A percentile compares a stretch with the other conserved stretches of the same genome.
phyloP scores from a whole-genome alignment of 2,797 vertebrate species.

The Macroramphosus scolopax region DNA sequence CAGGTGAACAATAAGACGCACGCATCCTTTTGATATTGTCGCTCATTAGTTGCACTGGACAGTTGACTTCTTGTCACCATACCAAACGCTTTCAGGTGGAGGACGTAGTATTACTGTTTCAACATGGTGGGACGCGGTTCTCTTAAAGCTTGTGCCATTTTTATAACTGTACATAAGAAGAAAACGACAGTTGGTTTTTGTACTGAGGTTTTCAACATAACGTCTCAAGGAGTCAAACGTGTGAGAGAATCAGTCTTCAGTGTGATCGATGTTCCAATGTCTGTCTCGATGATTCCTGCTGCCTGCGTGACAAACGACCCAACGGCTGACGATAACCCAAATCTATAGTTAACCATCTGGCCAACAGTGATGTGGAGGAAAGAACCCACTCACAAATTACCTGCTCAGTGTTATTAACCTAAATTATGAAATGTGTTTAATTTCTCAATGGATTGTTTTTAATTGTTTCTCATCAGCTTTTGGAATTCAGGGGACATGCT shows the following conservation, averaged over 20 bases:
- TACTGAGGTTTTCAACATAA: neutral
- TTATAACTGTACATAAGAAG: neutral
- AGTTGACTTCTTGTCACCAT: neutral
- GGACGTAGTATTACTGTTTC: conserved; percentile 11
- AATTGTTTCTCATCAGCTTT: conserved; percentile 60
- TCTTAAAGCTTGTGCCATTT: conserved; percentile 2
- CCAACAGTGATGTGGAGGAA: conserved; percentile 12
- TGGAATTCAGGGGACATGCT: conserved; percentile 65
- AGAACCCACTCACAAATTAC: conserved; percentile 33
- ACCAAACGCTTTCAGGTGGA: conserved; percentile 12
- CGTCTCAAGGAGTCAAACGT: conserved; percentile 4
- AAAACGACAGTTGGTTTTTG: conserved; percentile 9
- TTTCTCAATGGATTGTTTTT: conserved; percentile 46
- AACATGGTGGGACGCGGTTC: conserved; percentile 3
- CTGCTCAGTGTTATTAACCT: too few species aligned
- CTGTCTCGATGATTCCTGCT: conserved; percentile 27
- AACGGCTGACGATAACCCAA: conserved; percentile 22
- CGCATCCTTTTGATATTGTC: conserved; percentile 19
- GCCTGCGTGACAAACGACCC: too few species aligned
- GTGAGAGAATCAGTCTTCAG: conserved; percentile 13
- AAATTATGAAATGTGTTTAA: too few species aligned
- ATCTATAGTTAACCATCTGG: conserved; percentile 33
- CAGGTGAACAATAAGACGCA: conserved; percentile 37
- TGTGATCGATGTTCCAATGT: conserved; percentile 32
- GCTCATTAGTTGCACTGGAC: conserved; percentile 28